These are phyloP conservation scores for Trissolcus japonicus DNA, from an alignment of 2,888 invertebrate genomes.

Conservation along the genomic window DNA sequence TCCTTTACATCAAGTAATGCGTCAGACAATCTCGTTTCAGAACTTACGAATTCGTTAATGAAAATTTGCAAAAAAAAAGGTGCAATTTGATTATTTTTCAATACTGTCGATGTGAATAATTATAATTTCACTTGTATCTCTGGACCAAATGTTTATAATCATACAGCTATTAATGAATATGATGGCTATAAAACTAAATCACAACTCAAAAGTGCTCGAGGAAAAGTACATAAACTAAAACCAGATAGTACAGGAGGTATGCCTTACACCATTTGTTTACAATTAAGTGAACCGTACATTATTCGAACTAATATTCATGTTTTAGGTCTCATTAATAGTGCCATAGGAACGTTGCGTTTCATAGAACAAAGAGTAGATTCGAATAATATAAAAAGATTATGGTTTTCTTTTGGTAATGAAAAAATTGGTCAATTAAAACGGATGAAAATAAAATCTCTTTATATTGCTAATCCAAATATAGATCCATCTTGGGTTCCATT, in stretches of 20 bases:
- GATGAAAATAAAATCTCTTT: too few relatives aligned
- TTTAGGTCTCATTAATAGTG: constrained; percentile 65
- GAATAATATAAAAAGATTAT: too few relatives aligned
- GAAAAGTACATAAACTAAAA: constrained; percentile 54
- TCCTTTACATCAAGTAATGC: constrained; percentile 65
- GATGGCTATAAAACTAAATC: neutral
- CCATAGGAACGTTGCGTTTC: constrained; percentile 61
- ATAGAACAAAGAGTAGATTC: constrained; percentile 62
- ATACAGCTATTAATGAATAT: neutral
- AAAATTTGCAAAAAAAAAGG: constrained; percentile 60
- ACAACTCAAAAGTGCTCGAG: neutral
- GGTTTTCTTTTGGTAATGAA: too few relatives aligned
- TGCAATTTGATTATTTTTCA: constrained; percentile 62
- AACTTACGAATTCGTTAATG: constrained; percentile 59
- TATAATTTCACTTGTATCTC: constrained; percentile 61
- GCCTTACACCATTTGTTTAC: neutral
- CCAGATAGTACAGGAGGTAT: constrained; percentile 63
- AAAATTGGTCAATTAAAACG: too few relatives aligned
- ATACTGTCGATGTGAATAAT: constrained; percentile 62
- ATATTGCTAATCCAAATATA: neutral
- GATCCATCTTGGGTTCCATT: neutral
- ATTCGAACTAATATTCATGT: constrained; percentile 68
- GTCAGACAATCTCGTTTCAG: constrained; percentile 66
- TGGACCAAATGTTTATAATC: neutral
- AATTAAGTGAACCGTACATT: constrained; percentile 52